Conservation (phyloP, 1,140 invertebrate genomes). For the Pemphigus obesinymphae region DNA sequence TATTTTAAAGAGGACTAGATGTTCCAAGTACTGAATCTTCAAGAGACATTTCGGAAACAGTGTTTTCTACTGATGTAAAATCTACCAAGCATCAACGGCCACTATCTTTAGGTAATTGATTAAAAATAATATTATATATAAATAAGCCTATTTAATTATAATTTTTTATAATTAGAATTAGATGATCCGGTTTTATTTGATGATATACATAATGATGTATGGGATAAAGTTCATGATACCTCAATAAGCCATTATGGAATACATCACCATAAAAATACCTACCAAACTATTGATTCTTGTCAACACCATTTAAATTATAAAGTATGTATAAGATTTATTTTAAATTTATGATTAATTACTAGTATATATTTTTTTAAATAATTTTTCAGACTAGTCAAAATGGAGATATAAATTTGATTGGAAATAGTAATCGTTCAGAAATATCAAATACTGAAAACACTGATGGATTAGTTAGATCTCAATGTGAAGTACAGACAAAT, state of each 20-base stretch:
- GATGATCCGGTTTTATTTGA: conserved; percentile 36
- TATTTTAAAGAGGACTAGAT: conserved; percentile 4
- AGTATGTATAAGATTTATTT: not conserved
- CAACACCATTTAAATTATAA: conserved; percentile 35
- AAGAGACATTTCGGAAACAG: conserved; percentile 60
- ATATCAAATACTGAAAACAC: conserved; percentile 31
- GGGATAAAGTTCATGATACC: conserved; percentile 36
- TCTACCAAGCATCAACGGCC: conserved; percentile 54
- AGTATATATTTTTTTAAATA: not conserved
- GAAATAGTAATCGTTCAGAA: conserved; percentile 25
- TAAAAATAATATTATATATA: not conserved
- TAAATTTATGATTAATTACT: not conserved
- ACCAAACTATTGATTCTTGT: conserved; percentile 27
- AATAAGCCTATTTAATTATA: not conserved
- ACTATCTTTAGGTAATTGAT: conserved; percentile 42
- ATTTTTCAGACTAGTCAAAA: conserved; percentile 35
- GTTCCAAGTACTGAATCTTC: conserved; percentile 38
- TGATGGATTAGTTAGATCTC: conserved; percentile 29
- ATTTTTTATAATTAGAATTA: conserved; percentile 26
- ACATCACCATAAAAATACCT: conserved; percentile 32
- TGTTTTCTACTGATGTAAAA: conserved; percentile 61
- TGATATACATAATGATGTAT: conserved; percentile 30
- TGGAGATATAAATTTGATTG: conserved; percentile 27
- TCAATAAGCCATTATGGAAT: conserved; percentile 19
- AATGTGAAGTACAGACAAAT: conserved; percentile 16